Conservation (phyloP, 2,797 vertebrate genomes). For the Melanotaenia trifasciata region DNA sequence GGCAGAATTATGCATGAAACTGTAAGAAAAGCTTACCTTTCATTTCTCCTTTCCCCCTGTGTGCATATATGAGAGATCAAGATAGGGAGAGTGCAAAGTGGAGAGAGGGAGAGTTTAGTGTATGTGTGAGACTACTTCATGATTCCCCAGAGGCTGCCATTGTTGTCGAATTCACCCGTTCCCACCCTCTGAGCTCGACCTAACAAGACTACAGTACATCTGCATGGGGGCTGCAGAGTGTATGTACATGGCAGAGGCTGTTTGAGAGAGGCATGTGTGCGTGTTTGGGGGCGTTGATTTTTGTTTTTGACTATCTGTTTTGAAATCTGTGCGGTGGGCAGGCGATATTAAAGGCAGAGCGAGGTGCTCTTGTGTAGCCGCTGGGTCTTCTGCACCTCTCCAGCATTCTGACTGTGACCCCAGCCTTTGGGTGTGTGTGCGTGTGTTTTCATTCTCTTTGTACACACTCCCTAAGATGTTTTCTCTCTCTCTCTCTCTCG, state of each 20-base stretch:
- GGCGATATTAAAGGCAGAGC: constrained; percentile 76
- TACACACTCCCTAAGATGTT: constrained; percentile 78
- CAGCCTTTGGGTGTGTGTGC: constrained; percentile 72
- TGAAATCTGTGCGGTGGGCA: constrained; percentile 73
- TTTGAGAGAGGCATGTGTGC: constrained; percentile 36
- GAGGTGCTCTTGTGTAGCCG: constrained; percentile 76
- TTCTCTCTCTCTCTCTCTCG: constrained; percentile 62
- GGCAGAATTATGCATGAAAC: constrained; percentile 78
- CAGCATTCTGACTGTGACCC: constrained; percentile 77
- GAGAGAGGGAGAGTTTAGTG: constrained; percentile 55
- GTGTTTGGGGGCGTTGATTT: constrained; percentile 69
- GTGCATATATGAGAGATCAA: constrained; percentile 43
- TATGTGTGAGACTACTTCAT: constrained; percentile 57
- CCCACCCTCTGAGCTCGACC: constrained; percentile 74
- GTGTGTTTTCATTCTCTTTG: constrained; percentile 78
- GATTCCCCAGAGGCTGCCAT: constrained; percentile 73
- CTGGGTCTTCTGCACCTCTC: constrained; percentile 74
- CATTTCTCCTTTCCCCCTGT: constrained; percentile 53
- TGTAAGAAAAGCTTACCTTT: constrained; percentile 78
- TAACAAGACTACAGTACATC: constrained; percentile 72
- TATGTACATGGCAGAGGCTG: constrained; percentile 49
- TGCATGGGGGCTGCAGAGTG: constrained; percentile 71
- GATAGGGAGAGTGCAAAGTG: constrained; percentile 47
- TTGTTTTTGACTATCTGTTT: constrained; percentile 77
- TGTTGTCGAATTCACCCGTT: constrained; percentile 72